Evolutionary conservation across 2,797 vertebrate genomes (phyloP).

Genomic region (Gymnoscopelus braueri): DNA sequence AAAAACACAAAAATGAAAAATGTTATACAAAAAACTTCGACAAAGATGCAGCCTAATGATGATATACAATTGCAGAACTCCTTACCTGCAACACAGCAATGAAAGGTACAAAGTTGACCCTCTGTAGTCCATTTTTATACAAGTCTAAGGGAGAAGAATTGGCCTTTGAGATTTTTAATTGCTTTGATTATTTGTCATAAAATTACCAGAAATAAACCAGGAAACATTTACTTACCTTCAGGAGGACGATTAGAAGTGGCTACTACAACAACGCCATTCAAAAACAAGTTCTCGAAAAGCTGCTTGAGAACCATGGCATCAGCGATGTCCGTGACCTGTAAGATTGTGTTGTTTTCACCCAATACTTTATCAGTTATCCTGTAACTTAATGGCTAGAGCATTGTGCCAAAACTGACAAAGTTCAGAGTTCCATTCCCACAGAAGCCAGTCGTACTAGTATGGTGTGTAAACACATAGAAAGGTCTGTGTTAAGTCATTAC

Average conservation of each 20-base stretch:
- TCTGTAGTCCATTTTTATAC: constrained; percentile 98
- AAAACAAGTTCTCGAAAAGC: constrained; percentile 98
- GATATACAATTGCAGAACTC: background rate
- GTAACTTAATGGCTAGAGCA: background rate
- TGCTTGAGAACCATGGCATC: constrained; percentile 99
- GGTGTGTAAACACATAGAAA: background rate
- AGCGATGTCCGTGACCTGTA: constrained; percentile 97
- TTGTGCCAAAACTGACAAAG: background rate
- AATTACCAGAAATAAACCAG: background rate
- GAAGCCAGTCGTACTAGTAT: background rate
- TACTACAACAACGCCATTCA: constrained; percentile 93
- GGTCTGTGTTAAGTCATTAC: constrained; percentile 68
- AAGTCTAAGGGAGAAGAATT: constrained; percentile 82
- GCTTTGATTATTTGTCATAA: constrained; percentile 12
- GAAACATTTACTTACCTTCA: constrained; percentile 73
- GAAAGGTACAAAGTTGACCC: constrained; percentile 98
- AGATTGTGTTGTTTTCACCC: background rate
- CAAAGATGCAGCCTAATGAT: no score
- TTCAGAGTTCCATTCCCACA: background rate
- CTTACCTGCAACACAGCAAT: constrained; percentile 95
- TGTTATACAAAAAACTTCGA: no score
- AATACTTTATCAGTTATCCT: background rate
- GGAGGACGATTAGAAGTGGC: constrained; percentile 97
- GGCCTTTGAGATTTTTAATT: background rate
- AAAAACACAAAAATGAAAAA: no score